Percentiles rank a stretch among this genome's conserved stretches.
These are phyloP conservation scores for Gobio occitaniae DNA, from an alignment of 2,797 vertebrate species.

Conservation along the genomic window DNA sequence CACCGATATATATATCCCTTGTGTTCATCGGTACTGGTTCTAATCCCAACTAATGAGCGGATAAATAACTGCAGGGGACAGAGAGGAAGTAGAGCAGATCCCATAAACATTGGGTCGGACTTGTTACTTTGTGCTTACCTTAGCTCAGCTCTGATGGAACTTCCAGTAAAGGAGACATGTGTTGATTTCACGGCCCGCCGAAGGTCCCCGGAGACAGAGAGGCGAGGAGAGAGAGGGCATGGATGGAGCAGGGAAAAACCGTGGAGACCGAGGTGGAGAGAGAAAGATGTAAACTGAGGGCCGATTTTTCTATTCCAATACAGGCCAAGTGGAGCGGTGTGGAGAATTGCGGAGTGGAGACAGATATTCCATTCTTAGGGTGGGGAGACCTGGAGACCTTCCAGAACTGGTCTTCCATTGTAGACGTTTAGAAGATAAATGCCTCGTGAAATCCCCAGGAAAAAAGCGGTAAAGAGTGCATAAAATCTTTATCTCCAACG, in stretches of 20 bases:
- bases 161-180: constrained; percentile 55
- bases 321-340: constrained; percentile 52
- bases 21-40: constrained; percentile 40
- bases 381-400: constrained; percentile 52
- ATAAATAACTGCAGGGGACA: constrained; percentile 56
- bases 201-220: constrained; percentile 41
- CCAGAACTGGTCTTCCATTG: constrained; percentile 53
- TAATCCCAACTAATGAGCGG: constrained; percentile 49
- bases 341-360: constrained; percentile 56
- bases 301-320: constrained; percentile 55
- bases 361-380: constrained; percentile 64
- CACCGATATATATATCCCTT: constrained; percentile 4
- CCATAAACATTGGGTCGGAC: constrained; percentile 46
- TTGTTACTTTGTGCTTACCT: constrained; percentile 60
- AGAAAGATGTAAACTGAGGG: constrained; percentile 56
- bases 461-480: constrained; percentile 46
- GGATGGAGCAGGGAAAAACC: constrained; percentile 22
- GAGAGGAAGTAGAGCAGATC: constrained; percentile 57
- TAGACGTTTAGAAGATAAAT: constrained; percentile 45
- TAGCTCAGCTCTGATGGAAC: constrained; percentile 49
- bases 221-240: constrained; percentile 13
- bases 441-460: constrained; percentile 52
- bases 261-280: constrained; percentile 46
- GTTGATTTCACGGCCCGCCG: constrained; percentile 54
- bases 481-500: constrained; percentile 36